phyloP scores from a whole-genome alignment of 2,113 vertebrate species.

The Spizaetus ornatus region DNA sequence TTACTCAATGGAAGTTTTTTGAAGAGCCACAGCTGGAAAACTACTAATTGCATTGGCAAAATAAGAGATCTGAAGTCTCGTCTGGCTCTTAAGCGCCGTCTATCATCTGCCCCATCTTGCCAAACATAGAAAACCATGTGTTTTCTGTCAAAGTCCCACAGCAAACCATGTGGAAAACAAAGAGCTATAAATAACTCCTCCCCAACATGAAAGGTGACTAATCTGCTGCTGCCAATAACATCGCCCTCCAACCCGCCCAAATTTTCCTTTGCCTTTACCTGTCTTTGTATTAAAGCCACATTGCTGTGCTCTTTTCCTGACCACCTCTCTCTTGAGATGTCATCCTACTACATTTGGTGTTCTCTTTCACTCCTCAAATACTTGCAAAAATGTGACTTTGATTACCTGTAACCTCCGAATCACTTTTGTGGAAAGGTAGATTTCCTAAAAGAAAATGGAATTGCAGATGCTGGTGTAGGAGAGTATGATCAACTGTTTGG shows the following conservation, averaged over 20 bases:
- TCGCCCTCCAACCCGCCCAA: neutral
- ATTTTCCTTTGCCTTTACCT: neutral
- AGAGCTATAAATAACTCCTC: constrained; percentile 31
- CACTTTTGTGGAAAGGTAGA: neutral
- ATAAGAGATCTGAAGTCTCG: neutral
- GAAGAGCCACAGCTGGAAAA: neutral
- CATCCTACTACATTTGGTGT: neutral
- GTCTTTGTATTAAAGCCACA: neutral
- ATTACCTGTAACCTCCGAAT: neutral
- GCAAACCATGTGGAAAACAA: constrained; percentile 38
- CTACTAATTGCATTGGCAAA: neutral
- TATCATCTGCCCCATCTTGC: neutral
- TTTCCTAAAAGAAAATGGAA: neutral
- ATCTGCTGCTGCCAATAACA: neutral
- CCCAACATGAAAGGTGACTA: neutral
- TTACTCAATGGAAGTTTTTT: neutral
- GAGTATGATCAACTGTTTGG: neutral
- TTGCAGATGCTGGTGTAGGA: neutral
- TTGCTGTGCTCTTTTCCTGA: neutral
- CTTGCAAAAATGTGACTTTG: neutral
- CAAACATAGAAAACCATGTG: constrained; percentile 17
- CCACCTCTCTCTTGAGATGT: neutral
- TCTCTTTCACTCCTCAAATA: neutral
- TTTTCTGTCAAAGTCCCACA: constrained; percentile 25
- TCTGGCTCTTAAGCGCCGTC: neutral